Percentiles rank a stretch among this genome's conserved stretches.
Evolutionary conservation across 2,888 invertebrate genomes (phyloP).

Genomic region (Macrophya alboannulata): DNA sequence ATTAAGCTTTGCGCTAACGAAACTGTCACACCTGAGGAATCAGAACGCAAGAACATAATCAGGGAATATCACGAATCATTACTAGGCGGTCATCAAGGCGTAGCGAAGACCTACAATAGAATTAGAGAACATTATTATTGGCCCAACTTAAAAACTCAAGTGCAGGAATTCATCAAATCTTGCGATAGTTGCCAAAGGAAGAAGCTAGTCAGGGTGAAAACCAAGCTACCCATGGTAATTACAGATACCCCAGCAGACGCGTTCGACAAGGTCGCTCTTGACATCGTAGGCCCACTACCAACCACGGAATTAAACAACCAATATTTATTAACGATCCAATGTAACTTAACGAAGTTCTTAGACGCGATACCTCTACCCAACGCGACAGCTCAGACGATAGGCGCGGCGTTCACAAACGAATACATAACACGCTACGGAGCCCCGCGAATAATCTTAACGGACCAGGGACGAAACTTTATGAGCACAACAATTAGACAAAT

Average conservation of each 20-base stretch:
- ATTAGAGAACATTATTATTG: slow-evolving; percentile 54
- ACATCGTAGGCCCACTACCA: slow-evolving; percentile 37
- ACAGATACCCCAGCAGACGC: slow-evolving; percentile 51
- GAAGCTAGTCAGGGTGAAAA: slow-evolving; percentile 29
- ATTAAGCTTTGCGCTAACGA: not conserved
- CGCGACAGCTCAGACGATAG: slow-evolving; percentile 49
- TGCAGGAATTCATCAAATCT: slow-evolving; percentile 48
- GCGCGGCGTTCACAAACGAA: slow-evolving; percentile 60
- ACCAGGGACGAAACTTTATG: slow-evolving; percentile 39
- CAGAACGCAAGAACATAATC: not conserved
- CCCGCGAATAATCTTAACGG: slow-evolving; percentile 12
- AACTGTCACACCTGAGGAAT: not conserved
- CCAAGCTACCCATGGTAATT: slow-evolving; percentile 55
- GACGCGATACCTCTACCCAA: slow-evolving; percentile 46
- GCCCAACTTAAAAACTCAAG: slow-evolving; percentile 52
- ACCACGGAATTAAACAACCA: not conserved
- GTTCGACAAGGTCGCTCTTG: slow-evolving; percentile 57
- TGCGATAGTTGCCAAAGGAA: slow-evolving; percentile 59
- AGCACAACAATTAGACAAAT: not conserved
- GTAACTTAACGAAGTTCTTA: slow-evolving; percentile 21
- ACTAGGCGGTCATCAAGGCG: slow-evolving; percentile 60
- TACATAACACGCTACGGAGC: slow-evolving; percentile 36
- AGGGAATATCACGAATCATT: slow-evolving; percentile 51
- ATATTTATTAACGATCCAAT: slow-evolving; percentile 15
- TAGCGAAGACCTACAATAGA: slow-evolving; percentile 44